Conservation (phyloP, 2,888 invertebrate genomes). For the Macaria notata region DNA sequence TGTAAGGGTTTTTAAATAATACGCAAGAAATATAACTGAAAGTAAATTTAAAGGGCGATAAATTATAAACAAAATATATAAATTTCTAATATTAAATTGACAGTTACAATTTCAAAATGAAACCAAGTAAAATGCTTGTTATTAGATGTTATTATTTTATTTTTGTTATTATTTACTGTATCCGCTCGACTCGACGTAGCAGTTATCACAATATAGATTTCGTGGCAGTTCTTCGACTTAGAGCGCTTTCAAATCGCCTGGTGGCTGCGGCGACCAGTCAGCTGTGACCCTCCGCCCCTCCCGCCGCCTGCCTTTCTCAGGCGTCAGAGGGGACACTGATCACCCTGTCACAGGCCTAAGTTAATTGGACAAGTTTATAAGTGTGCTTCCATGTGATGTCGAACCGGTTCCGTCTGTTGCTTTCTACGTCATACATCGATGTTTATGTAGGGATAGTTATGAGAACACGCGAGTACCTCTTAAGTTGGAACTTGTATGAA, state of each 20-base stretch:
- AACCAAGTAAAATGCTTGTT: too few species aligned
- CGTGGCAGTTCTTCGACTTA: slow-evolving; percentile 61
- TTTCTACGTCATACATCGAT: slow-evolving; percentile 70
- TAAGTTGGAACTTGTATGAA: slow-evolving; percentile 57
- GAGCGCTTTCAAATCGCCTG: slow-evolving; percentile 73
- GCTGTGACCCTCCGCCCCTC: slow-evolving; percentile 56
- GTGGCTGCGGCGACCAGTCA: slow-evolving; percentile 58
- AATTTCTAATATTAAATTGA: too few species aligned
- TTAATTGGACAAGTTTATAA: slow-evolving; percentile 70
- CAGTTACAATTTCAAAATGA: too few species aligned
- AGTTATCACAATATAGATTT: slow-evolving; percentile 60
- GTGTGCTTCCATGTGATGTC: slow-evolving; percentile 71
- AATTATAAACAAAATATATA: too few species aligned
- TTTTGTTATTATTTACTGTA: too few species aligned
- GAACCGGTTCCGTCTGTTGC: slow-evolving; percentile 74
- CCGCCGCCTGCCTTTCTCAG: slow-evolving; percentile 41
- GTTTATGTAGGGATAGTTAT: slow-evolving; percentile 68
- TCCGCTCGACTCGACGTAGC: slow-evolving; percentile 16
- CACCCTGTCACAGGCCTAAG: slow-evolving; percentile 66
- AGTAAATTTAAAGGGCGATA: too few species aligned
- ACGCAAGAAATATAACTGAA: too few species aligned
- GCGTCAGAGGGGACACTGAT: slow-evolving; percentile 57
- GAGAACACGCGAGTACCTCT: slow-evolving; percentile 45
- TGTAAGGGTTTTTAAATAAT: too few species aligned
- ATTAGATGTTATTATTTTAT: too few species aligned